Conservation (phyloP, 2,888 invertebrate genomes). For the Nephrotoma appendiculata region DNA sequence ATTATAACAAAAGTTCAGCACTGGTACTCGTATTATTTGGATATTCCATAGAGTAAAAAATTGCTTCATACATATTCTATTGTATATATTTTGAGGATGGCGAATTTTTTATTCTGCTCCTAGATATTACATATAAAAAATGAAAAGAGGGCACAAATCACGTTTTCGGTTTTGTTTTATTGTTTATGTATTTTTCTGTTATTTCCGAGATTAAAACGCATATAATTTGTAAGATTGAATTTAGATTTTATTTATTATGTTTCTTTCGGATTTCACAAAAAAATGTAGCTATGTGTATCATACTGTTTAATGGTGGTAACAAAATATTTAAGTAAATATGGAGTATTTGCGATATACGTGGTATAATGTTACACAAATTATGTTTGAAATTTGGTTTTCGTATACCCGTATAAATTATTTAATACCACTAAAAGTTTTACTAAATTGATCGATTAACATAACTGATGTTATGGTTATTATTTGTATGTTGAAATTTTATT, state of each 20-base stretch:
- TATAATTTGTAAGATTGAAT: conserved; percentile 5
- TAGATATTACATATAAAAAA: not conserved
- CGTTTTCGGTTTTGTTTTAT: conserved; percentile 4
- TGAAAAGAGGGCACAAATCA: conserved; percentile 5
- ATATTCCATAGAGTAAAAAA: not conserved
- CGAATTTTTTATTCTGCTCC: not conserved
- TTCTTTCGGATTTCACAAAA: not conserved
- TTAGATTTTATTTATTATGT: not conserved
- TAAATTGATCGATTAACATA: too few species aligned
- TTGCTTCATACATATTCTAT: not conserved
- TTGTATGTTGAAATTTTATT: too few species aligned
- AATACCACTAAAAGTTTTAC: too few species aligned
- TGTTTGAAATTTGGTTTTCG: not conserved
- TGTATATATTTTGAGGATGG: not conserved
- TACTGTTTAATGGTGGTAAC: not conserved
- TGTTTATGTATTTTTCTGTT: not conserved
- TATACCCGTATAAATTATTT: too few species aligned
- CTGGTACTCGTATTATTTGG: not conserved
- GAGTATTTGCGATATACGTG: not conserved
- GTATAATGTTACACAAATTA: not conserved
- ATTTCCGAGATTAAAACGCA: conserved; percentile 4
- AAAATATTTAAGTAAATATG: not conserved
- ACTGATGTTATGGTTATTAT: too few species aligned
- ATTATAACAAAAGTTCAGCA: not conserved
- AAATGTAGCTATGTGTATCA: not conserved